Base-by-base conservation (phyloP, 2,888 invertebrate genomes). In the Hydroisotoma schaefferi region DNA sequence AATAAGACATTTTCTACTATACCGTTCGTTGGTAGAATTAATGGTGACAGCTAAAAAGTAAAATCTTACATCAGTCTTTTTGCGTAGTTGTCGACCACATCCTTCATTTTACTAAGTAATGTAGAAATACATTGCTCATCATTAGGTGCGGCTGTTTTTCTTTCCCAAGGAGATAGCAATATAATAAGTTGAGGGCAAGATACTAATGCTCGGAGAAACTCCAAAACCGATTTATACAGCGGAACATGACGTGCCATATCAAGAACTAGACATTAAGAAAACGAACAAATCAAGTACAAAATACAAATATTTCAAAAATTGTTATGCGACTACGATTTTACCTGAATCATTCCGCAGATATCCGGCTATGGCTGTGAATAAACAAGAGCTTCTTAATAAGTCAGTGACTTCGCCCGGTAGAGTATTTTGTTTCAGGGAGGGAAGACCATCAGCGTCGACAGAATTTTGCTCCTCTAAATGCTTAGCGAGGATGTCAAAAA, bases 181-280 rank as follows among this genome's bases (percentile, higher is more conserved):
- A 83, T 81, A 2, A 85, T 83, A 57, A 86, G 75, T 70, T 82
- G 81, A 74, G 80, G 78, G 79, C 78, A 78, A 3, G 85, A 86
- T 23, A 86, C 87, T 75, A 87, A 80, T 1, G 90, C 89, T 68
- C 94, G 83, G 64, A 93, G 81, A 67, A 91, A 79, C 71, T 88
- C 86, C 72, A 94, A 79, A 74, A 94, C 86, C 69, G 90, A 87
- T 71, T 88, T 85, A 79, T 94, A 94, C 73, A 94, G 82, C 26
- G 94, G 93, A 78, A 94, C 92, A 80, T 94, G 94, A 20, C 94
- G 84, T n/a, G 94, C 92, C 88, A 95, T 94, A 79, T 95, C 94
- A 77, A 95, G 79, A 71, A 94, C 94, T 81, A n/a, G 76, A n/a
- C 70, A 74, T 26, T 27, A 23, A n/a, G 64, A 60, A 63, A 22